These are phyloP conservation scores for Drosophila guanche DNA, from an alignment of 1,140 invertebrate species.

Conservation along the genomic window DNA sequence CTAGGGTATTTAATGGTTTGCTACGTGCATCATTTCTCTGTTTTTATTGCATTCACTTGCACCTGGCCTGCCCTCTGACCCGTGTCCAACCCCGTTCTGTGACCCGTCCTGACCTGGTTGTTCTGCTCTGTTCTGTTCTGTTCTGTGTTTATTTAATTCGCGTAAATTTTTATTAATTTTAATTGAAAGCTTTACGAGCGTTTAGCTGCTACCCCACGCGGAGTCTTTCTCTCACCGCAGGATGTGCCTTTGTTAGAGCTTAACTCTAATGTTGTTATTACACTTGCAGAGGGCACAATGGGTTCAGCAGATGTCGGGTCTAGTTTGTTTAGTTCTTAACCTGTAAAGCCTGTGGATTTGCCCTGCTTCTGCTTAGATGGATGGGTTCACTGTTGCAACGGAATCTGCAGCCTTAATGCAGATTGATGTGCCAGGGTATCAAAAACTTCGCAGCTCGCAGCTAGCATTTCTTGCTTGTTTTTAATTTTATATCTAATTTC, in stretches of 20 bases:
- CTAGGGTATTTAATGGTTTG: no score
- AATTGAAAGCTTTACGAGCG: constrained; percentile 80
- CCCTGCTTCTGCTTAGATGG: no score
- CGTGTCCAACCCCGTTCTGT: not conserved
- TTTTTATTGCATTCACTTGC: constrained; percentile 2
- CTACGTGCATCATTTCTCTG: not conserved
- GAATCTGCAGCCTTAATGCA: no score
- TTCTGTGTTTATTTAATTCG: constrained; percentile 74
- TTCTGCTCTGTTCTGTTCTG: not conserved
- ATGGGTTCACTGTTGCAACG: no score
- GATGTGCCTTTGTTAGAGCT: constrained; percentile 63
- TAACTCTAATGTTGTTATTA: constrained; percentile 34
- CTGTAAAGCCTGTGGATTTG: no score
- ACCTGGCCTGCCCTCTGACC: not conserved
- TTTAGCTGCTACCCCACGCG: constrained; percentile 23
- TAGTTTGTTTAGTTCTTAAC: no score
- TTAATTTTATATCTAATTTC: constrained; percentile 21
- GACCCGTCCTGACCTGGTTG: constrained; percentile 14
- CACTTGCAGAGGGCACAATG: no score
- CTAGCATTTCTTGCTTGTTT: not conserved
- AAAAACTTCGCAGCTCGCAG: constrained; percentile 12
- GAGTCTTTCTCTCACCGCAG: not conserved
- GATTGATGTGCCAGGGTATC: no score
- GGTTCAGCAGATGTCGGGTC: no score
- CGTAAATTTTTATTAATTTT: constrained; percentile 81